phyloP scores from a whole-genome alignment of 2,113 vertebrate species.

The Bombycilla garrulus region DNA sequence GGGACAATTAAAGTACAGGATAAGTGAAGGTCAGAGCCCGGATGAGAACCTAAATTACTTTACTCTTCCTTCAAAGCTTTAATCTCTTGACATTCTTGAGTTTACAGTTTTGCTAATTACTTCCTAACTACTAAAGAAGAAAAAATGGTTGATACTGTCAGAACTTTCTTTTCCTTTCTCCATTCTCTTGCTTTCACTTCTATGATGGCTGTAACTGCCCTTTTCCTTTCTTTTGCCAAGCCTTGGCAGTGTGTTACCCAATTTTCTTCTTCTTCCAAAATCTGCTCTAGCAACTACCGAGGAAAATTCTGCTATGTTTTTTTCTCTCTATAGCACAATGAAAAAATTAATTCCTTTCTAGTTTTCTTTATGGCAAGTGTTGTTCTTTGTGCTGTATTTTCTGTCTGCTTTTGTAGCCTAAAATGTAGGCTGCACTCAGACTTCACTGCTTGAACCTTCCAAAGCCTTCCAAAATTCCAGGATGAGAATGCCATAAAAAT shows the following conservation, averaged over 20 bases:
- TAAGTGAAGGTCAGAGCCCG: not conserved
- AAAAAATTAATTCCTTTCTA: not conserved
- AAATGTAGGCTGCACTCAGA: not conserved
- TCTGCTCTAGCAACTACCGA: not conserved
- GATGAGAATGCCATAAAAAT: not conserved
- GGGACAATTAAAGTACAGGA: not conserved
- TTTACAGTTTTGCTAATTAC: not conserved
- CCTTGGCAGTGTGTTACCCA: not conserved
- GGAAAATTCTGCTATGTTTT: not conserved
- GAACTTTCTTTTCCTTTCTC: not conserved
- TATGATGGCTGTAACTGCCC: not conserved
- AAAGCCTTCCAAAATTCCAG: not conserved
- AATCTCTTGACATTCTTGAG: not conserved
- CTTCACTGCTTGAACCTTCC: not conserved
- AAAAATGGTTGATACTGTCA: not conserved
- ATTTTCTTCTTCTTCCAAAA: not conserved
- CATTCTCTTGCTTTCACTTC: not conserved
- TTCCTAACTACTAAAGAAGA: not conserved
- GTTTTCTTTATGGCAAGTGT: not conserved
- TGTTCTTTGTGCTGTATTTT: not conserved
- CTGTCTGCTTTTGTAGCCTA: not conserved
- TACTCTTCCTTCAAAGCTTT: not conserved
- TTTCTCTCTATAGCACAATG: not conserved
- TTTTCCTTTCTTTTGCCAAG: not conserved
- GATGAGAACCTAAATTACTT: not conserved